Evolutionary conservation across 37 sponge, comb jelly and placozoan species (phyloP).

Genomic region (Theonella swinhoei): DNA sequence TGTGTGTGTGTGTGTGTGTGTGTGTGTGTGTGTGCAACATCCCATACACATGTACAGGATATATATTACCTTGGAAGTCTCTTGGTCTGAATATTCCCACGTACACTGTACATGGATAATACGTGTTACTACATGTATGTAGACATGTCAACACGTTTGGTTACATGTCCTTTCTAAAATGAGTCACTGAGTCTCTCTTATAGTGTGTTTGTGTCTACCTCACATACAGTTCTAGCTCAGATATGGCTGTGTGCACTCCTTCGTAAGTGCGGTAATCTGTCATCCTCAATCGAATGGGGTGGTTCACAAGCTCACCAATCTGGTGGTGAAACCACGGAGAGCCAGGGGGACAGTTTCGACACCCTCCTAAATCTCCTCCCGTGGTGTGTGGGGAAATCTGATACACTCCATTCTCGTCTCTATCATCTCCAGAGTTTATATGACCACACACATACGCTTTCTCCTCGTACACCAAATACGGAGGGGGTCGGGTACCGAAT

Average conservation of each 20-base stretch:
- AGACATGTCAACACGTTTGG: neutral
- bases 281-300: neutral
- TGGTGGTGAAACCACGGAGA: neutral
- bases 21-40: neutral
- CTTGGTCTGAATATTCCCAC: too few relatives aligned
- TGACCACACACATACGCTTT: neutral
- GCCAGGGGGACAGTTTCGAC: conserved; percentile 6
- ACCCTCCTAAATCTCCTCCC: neutral
- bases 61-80: too few relatives aligned
- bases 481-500: too few relatives aligned
- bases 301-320: neutral
- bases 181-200: too few relatives aligned
- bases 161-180: too few relatives aligned
- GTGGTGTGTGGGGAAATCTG: neutral
- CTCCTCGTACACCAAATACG: neutral
- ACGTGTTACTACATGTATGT: neutral
- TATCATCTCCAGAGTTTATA: too few relatives aligned
- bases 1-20: conserved; percentile 7
- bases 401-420: too few relatives aligned
- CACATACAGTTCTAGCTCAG: neutral
- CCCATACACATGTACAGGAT: too few relatives aligned
- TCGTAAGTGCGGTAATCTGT: neutral
- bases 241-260: neutral
- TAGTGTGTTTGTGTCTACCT: too few relatives aligned
- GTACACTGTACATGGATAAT: neutral